Evolutionary conservation across 2,113 vertebrate species (phyloP).

Genomic region (Corythornis cristatus): DNA sequence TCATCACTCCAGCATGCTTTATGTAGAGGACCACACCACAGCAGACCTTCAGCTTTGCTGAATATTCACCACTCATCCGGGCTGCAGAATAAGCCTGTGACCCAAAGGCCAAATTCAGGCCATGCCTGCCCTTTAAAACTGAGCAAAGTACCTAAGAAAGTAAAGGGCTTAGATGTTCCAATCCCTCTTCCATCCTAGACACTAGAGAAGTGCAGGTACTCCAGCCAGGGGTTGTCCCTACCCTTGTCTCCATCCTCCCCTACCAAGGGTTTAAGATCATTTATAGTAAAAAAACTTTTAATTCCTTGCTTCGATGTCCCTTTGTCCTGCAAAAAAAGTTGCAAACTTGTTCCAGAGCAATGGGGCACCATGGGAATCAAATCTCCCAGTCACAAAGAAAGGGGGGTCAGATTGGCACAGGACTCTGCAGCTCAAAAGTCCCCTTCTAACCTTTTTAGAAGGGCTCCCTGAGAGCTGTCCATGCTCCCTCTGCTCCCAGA

Average conservation of each 20-base stretch:
- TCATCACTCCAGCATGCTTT: background rate
- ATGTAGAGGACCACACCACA: background rate
- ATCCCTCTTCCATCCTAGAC: background rate
- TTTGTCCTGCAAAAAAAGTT: background rate
- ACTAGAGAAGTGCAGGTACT: background rate
- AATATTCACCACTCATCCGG: background rate
- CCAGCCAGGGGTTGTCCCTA: background rate
- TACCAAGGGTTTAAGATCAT: background rate
- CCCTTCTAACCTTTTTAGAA: background rate
- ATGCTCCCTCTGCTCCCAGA: background rate
- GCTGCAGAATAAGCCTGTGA: background rate
- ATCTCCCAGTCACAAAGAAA: background rate
- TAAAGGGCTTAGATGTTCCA: background rate
- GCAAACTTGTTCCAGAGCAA: background rate
- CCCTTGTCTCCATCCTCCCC: background rate
- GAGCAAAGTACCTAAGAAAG: background rate
- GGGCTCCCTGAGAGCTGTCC: background rate
- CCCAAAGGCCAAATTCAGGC: background rate
- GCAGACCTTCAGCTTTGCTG: background rate
- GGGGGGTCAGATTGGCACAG: background rate
- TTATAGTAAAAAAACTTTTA: background rate
- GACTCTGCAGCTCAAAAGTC: background rate
- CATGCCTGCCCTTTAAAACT: background rate
- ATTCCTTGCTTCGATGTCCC: background rate
- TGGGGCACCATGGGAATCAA: rapidly evolving